Percentiles rank a stretch among this genome's conserved stretches.
phyloP scores from a whole-genome alignment of 1,140 invertebrate species.

The Sarcophaga bullata region DNA sequence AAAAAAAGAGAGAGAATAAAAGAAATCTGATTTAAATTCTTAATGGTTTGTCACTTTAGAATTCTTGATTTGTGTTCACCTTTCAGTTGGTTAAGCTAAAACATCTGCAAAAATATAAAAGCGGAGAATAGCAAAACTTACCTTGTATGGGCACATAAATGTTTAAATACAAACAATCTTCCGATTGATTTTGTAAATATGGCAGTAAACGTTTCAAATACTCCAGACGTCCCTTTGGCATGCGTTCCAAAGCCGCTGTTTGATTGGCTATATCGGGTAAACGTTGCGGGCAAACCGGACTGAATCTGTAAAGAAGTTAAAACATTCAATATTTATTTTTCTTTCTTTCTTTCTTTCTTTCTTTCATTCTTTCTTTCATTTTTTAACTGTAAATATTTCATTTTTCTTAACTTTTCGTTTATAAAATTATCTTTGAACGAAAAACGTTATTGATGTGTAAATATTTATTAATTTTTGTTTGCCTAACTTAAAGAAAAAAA shows the following conservation, averaged over 20 bases:
- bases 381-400: background rate
- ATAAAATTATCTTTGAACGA: background rate
- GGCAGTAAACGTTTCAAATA: slow-evolving; percentile 87
- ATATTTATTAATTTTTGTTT: slow-evolving; percentile 23
- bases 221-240: slow-evolving; percentile 87
- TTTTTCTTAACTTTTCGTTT: too few species aligned
- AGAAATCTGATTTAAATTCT: slow-evolving; percentile 33
- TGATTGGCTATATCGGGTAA: slow-evolving; percentile 84
- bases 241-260: slow-evolving; percentile 79
- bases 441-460: slow-evolving; percentile 17
- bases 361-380: background rate
- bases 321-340: background rate
- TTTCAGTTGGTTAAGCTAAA: slow-evolving; percentile 55
- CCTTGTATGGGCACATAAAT: slow-evolving; percentile 95
- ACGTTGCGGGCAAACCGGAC: slow-evolving; percentile 91
- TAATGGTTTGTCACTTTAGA: slow-evolving; percentile 34
- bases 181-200: slow-evolving; percentile 88
- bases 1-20: too few species aligned
- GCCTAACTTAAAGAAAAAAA: background rate
- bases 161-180: slow-evolving; percentile 97
- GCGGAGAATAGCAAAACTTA: slow-evolving; percentile 65
- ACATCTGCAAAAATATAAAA: background rate
- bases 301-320: slow-evolving; percentile 69
- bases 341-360: background rate
- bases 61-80: background rate